These are phyloP conservation scores for Mastomys coucha DNA, from an alignment of 2,113 vertebrate species.

Conservation along the genomic window DNA sequence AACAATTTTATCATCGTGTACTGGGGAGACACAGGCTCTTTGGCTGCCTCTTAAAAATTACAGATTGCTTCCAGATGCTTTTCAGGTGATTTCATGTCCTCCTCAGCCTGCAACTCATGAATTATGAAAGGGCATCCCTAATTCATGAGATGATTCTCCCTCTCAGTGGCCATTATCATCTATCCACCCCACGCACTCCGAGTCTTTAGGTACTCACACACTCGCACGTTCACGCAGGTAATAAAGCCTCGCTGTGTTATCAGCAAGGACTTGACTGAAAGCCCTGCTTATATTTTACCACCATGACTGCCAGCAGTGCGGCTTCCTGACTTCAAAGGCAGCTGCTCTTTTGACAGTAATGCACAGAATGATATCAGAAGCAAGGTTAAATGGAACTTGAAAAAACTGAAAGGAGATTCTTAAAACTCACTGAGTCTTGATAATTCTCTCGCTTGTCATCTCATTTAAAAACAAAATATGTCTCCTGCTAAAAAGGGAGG, in stretches of 20 bases:
- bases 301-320: background rate
- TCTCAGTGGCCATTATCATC: conserved; percentile 37
- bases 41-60: conserved; percentile 58
- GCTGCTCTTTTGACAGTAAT: conserved; percentile 51
- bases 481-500: conserved; percentile 7
- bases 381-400: conserved; percentile 64
- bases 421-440: conserved; percentile 59
- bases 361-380: conserved; percentile 56
- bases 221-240: background rate
- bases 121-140: conserved; percentile 72
- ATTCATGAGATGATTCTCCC: conserved; percentile 68
- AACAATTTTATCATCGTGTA: background rate
- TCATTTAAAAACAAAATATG: conserved; percentile 76
- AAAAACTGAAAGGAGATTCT: conserved; percentile 61
- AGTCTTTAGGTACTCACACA: background rate
- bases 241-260: background rate
- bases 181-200: background rate
- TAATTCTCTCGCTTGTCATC: conserved; percentile 68
- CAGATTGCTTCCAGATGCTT: conserved; percentile 68
- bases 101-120: conserved; percentile 51
- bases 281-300: conserved; percentile 28
- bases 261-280: conserved; percentile 46
- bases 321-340: conserved; percentile 54
- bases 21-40: conserved; percentile 20
- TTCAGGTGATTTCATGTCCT: conserved; percentile 63